These are phyloP conservation scores for Cromileptes altivelis DNA, from an alignment of 2,113 vertebrate genomes.

Conservation along the genomic window DNA sequence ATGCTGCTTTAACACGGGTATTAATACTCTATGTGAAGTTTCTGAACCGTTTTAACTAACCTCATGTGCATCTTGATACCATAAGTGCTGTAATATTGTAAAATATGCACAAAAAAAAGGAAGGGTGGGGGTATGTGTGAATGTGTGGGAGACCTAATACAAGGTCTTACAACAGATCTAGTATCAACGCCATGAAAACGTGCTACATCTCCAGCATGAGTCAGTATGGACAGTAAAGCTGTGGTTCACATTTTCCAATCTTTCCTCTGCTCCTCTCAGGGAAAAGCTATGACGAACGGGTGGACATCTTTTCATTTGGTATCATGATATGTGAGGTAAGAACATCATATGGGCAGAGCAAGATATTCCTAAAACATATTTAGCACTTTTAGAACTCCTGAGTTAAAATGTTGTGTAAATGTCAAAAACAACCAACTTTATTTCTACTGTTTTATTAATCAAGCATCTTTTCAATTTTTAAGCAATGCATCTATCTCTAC, in stretches of 20 bases:
- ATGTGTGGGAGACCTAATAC: neutral
- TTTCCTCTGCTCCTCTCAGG: conserved; percentile 80
- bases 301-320: conserved; percentile 97
- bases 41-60: neutral
- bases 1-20: no score
- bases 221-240: neutral
- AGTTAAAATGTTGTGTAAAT: neutral
- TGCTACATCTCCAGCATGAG: neutral
- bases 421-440: neutral
- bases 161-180: neutral
- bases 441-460: neutral
- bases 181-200: neutral
- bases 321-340: conserved; percentile 96
- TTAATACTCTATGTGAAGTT: neutral
- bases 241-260: neutral
- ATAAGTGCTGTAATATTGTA: neutral
- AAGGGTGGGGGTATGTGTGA: no score
- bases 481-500: neutral
- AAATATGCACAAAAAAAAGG: neutral
- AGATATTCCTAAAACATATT: neutral
- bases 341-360: neutral
- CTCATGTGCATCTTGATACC: neutral
- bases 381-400: neutral
- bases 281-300: conserved; percentile 94
- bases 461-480: neutral